phyloP scores from a whole-genome alignment of 2,888 invertebrate species.

The Drosophila antonietae region DNA sequence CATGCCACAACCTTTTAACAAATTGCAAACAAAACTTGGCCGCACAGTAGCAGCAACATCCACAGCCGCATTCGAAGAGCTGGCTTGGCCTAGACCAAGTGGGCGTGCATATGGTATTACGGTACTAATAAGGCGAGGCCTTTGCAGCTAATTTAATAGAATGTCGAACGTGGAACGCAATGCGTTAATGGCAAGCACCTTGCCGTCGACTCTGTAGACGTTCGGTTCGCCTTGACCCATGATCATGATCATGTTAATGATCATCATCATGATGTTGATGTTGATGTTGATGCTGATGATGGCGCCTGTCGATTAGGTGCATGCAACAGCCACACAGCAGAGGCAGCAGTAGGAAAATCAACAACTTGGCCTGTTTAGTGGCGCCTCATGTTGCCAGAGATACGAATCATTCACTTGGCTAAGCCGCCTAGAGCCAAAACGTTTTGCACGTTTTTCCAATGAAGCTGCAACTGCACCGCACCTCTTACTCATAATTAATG shows the following conservation, averaged over 20 bases:
- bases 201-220: constrained; percentile 22
- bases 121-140: constrained; percentile 70
- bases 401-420: constrained; percentile 77
- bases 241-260: constrained; percentile 36
- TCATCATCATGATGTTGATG: constrained; percentile 19
- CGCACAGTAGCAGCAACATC: constrained; percentile 27
- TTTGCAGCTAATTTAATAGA: constrained; percentile 59
- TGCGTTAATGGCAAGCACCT: constrained; percentile 71
- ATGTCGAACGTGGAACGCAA: constrained; percentile 58
- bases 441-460: constrained; percentile 80
- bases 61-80: neutral
- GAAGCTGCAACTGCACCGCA: constrained; percentile 58
- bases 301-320: constrained; percentile 76
- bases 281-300: constrained; percentile 52
- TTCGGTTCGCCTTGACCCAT: constrained; percentile 67
- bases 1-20: constrained; percentile 78
- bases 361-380: constrained; percentile 51
- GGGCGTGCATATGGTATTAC: constrained; percentile 76
- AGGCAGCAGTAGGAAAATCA: constrained; percentile 43
- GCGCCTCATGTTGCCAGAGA: constrained; percentile 65
- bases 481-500: constrained; percentile 74
- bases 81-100: constrained; percentile 39
- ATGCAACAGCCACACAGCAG: constrained; percentile 67
- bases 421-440: constrained; percentile 60
- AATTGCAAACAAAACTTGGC: constrained; percentile 77